phyloP scores from a whole-genome alignment of 2,113 vertebrate genomes.

The Madoqua kirkii region DNA sequence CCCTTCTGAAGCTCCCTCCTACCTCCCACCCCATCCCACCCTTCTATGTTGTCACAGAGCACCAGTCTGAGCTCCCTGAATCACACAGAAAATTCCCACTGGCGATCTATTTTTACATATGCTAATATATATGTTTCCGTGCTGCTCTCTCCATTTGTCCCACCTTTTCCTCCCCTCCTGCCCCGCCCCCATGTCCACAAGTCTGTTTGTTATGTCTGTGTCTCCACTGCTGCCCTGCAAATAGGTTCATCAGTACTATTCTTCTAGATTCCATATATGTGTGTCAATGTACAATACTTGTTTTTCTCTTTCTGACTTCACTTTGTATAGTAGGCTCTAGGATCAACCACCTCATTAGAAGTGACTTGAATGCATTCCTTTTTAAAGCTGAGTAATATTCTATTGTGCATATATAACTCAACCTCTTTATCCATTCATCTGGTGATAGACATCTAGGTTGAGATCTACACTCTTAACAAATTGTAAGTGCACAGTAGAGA shows the following conservation, averaged over 20 bases:
- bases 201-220: neutral
- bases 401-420: neutral
- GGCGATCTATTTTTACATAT: neutral
- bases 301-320: neutral
- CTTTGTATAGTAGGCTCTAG: neutral
- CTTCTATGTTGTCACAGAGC: neutral
- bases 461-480: neutral
- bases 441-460: neutral
- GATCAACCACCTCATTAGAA: neutral
- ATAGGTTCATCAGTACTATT: neutral
- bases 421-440: neutral
- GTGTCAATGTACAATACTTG: neutral
- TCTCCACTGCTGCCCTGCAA: neutral
- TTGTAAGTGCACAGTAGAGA: neutral
- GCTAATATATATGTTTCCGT: fast-evolving
- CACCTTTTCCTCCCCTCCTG: fast-evolving
- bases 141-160: neutral
- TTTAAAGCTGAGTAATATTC: neutral
- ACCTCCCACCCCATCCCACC: neutral
- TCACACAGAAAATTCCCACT: neutral
- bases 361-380: neutral
- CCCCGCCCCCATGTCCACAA: fast-evolving
- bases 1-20: neutral
- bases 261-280: neutral
- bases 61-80: neutral